phyloP scores from a whole-genome alignment of 2,888 invertebrate species.

The Cordylochernes scorpioides region DNA sequence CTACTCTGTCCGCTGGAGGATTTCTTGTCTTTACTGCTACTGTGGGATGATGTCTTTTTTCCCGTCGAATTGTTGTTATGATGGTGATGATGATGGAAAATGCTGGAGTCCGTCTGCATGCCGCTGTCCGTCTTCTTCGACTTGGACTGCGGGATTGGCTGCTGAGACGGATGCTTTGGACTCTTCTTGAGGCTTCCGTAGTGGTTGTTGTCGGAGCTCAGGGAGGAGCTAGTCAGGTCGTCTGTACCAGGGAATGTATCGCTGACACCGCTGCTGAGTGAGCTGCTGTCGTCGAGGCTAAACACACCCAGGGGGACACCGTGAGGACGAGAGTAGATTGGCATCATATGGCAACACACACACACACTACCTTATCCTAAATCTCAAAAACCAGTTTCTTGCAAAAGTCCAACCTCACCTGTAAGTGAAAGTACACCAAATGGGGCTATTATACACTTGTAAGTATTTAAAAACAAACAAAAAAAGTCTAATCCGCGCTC shows the following conservation, averaged over 20 bases:
- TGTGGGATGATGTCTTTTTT: background rate
- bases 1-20: background rate
- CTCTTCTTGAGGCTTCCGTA: constrained; percentile 21
- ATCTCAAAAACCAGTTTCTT: too few relatives aligned
- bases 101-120: constrained; percentile 29
- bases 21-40: background rate
- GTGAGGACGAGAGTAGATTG: too few relatives aligned
- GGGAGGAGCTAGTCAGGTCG: constrained; percentile 27
- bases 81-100: constrained; percentile 18
- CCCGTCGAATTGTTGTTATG: background rate
- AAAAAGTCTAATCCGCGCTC: too few relatives aligned
- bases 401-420: too few relatives aligned
- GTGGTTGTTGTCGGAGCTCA: constrained; percentile 21
- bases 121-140: constrained; percentile 29
- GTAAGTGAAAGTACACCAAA: too few relatives aligned
- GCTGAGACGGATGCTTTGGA: too few relatives aligned
- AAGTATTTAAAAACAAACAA: too few relatives aligned
- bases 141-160: too few relatives aligned
- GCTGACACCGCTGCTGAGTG: constrained; percentile 29
- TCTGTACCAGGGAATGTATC: constrained; percentile 29
- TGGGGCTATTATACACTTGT: too few relatives aligned
- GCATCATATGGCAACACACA: too few relatives aligned
- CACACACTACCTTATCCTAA: too few relatives aligned
- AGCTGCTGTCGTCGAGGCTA: constrained; percentile 32
- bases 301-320: too few relatives aligned